Percentiles rank a stretch among this genome's conserved stretches.
Conservation (phyloP, 2,113 vertebrate genomes). For the Dinomys branickii region DNA sequence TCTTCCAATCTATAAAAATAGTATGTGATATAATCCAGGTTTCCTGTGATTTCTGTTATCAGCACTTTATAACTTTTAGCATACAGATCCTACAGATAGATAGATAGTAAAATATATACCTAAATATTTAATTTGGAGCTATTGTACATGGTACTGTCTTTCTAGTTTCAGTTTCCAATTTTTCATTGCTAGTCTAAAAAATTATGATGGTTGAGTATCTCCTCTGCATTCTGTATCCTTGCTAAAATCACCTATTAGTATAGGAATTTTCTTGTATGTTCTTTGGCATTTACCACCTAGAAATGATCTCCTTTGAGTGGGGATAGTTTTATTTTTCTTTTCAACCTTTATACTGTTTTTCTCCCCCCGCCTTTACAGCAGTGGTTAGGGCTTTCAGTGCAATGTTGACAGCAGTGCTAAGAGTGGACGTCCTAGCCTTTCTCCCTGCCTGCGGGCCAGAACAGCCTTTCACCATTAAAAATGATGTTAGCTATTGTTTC, state of each 20-base stretch:
- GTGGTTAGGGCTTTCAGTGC: neutral
- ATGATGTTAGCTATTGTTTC: neutral
- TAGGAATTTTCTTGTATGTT: neutral
- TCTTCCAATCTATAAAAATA: neutral
- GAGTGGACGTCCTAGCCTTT: neutral
- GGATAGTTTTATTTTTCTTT: neutral
- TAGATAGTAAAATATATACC: neutral
- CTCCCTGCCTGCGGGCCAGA: neutral
- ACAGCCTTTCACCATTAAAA: neutral
- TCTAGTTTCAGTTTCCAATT: slow-evolving; percentile 10
- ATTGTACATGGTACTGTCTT: neutral
- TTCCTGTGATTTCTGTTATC: neutral
- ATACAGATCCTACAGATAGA: neutral
- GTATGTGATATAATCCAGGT: neutral
- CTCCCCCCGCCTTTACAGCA: neutral
- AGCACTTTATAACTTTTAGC: neutral
- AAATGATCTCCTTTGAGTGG: neutral
- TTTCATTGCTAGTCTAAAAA: neutral
- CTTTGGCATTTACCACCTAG: neutral
- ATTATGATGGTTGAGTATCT: neutral
- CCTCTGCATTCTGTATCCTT: neutral
- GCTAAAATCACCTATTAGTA: neutral
- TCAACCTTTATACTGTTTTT: neutral
- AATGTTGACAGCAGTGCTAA: neutral
- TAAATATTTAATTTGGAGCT: neutral